Evolutionary conservation across 1,140 invertebrate genomes (phyloP), one percentile per base, ranked within the genome.

Genomic region (Akabosia matsudoensis): DNA sequence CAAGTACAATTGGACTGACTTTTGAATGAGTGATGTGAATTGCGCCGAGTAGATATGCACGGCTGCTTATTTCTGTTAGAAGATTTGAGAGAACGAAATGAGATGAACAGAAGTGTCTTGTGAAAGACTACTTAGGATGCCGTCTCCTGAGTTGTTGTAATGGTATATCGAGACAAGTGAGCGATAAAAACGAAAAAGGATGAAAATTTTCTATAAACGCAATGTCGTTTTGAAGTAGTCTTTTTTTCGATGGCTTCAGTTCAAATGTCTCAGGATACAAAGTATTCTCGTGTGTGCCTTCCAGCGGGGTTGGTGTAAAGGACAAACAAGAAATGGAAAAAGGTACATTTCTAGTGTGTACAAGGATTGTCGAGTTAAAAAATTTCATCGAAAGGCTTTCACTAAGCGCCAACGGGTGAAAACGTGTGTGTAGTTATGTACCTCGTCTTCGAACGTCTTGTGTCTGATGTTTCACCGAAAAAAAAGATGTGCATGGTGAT

Each of bases 131-230:
- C 37, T 45, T 45, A 45, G 18, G 7, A 45, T 45, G 37, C 37
- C 18, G 7, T 45, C 7, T 45, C 37, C 37, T 67, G 26, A 30
- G 26, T 67, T 30, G 61, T 67, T 24, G 61, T 10, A 67, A 13
- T 14, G 61, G 22, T 13, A 56, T 16, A 10, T 56, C 54, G 54
- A 56, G 37, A 45, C 24, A 67, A 28, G 30, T 7, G 61, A 61
- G 54, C 13, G 24, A 24, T 3, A 22, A 61, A 22, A n/a, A 61
- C 13, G n/a, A 4, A 24, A 22, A 22, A 10, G 61, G 61, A 67
- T 67, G 22, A 67, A 67, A n/a, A 67, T 30, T 67, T 61, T 67
- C 28, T 67, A 67, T 67, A 67, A 67, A 30, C 31, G 10, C 61
- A 67, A 67, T 30, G 28, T 67, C n/a, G 61, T 67, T 10, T 67